Base-by-base conservation (phyloP, 1,140 invertebrate species). In the Drosophila ogumai region DNA sequence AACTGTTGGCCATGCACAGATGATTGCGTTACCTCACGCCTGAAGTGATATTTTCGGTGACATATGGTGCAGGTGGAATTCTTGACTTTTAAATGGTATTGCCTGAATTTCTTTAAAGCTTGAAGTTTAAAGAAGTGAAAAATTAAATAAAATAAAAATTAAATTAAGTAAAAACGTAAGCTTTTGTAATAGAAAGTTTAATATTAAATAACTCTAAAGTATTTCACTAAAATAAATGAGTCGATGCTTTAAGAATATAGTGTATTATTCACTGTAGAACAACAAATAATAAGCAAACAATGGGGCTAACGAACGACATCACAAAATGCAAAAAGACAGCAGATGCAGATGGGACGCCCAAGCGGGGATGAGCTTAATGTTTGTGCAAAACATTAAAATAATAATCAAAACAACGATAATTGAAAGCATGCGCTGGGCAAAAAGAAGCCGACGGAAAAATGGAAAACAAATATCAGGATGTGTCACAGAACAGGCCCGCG, bases 381-480 rank as follows among this genome's bases (percentile, higher is more conserved):
- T 59, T 47, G 38, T 66, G 58, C 59, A 57, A 67, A 80, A 52
- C 66, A 81, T 81, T 75, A 81, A 59, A 81, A 82, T 65, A 81
- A 82, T 69, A 82, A 75, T 82, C 69, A 72, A 59, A 82, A 82
- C 75, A 84, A 79, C 67, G 67, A 80, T 76, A 85, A 85, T 80
- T 84, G 67, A 75, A 75, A 75, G 54, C 52, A 69, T 22, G 64
- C 38, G 64, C 22, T 44, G 49, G 31, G 64, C 17, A 36, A 71
- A 71, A 69, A 54, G 49, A 56, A 40, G 47, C 25, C 7, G 19
- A 34, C 4, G 28, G n/a, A 50, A 59, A 55, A 65, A 65, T 46
- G 22, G 17, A 73, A 74, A 63, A 54, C 41, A 84, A 82, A 80
- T 59, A 79, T 61, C 72, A 72, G 66, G 36, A 50, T 60, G 58